phyloP scores from a whole-genome alignment of 2,888 invertebrate species.

The Spilarctia lutea region DNA sequence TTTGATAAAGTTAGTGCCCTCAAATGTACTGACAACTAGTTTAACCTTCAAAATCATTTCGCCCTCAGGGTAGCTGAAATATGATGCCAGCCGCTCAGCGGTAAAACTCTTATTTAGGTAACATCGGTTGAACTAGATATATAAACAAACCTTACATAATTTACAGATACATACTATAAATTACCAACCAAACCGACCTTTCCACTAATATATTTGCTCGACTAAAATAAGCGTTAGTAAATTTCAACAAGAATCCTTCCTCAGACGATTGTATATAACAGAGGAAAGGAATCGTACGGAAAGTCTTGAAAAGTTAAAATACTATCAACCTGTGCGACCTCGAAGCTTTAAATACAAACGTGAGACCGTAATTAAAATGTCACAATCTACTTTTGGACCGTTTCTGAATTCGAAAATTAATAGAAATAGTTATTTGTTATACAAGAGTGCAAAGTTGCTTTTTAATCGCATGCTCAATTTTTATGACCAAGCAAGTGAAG shows the following conservation, averaged over 20 bases:
- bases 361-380: slow-evolving; percentile 7
- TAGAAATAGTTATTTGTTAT: no score
- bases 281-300: background rate
- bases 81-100: no score
- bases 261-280: background rate
- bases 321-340: background rate
- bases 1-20: no score
- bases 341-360: slow-evolving; percentile 1
- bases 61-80: no score
- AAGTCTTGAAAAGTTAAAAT: slow-evolving; percentile 6
- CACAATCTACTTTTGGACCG: slow-evolving; percentile 2
- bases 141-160: background rate
- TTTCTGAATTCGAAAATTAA: background rate
- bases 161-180: background rate
- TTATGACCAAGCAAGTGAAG: no score
- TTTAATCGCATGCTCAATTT: no score
- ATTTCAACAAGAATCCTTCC: background rate
- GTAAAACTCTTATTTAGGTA: no score
- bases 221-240: background rate
- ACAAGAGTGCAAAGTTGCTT: no score
- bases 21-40: no score
- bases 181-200: background rate
- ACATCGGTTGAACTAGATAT: no score
- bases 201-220: background rate
- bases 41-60: no score